These are phyloP conservation scores for Drosophila burlai DNA, from an alignment of 1,140 invertebrate species.

Conservation along the genomic window DNA sequence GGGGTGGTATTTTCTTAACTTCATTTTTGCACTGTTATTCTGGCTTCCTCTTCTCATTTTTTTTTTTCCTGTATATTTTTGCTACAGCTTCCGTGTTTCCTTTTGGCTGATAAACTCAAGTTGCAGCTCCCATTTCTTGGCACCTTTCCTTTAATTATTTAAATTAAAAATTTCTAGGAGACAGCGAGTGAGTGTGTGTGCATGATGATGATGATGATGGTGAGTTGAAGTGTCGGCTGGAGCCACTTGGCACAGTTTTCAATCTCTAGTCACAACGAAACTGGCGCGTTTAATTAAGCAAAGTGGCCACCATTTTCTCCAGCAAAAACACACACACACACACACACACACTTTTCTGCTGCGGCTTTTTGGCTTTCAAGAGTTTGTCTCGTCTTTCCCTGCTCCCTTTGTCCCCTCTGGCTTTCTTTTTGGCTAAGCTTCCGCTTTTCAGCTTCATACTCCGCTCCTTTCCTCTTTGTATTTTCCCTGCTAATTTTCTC, in stretches of 20 bases:
- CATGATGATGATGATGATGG: conserved; percentile 1
- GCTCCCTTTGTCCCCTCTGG: background rate
- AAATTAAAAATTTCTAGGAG: conserved; percentile 73
- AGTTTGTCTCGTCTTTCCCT: conserved; percentile 32
- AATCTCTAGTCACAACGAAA: conserved; percentile 65
- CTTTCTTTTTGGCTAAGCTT: conserved; percentile 23
- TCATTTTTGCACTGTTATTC: background rate
- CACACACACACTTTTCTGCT: conserved; percentile 11
- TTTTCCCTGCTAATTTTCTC: conserved; percentile 70
- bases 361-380: conserved; percentile 56
- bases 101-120: conserved; percentile 30
- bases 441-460: conserved; percentile 8
- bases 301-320: conserved; percentile 69
- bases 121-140: conserved; percentile 22
- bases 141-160: conserved; percentile 76
- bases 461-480: background rate
- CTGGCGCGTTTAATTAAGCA: conserved; percentile 81
- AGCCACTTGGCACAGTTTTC: conserved; percentile 79
- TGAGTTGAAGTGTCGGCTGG: conserved; percentile 42
- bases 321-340: no score
- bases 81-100: conserved; percentile 15
- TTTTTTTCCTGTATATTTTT: background rate
- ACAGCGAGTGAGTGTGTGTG: conserved; percentile 15
- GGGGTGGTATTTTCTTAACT: conserved; percentile 14
- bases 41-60: background rate